phyloP scores from a whole-genome alignment of 2,113 vertebrate genomes.

The Columba janthina region DNA sequence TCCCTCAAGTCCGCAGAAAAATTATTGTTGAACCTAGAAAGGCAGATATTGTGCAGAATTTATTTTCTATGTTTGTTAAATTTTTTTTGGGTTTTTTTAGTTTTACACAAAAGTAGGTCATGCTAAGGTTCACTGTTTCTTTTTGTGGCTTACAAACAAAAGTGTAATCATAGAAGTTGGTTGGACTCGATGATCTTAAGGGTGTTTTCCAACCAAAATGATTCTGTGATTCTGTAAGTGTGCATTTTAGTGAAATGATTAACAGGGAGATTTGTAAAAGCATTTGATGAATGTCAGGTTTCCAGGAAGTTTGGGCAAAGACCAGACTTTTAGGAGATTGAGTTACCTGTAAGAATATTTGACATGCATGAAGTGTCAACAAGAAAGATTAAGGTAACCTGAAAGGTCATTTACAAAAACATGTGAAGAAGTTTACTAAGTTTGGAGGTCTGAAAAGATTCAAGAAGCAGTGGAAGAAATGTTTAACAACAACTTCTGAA shows the following conservation, averaged over 20 bases:
- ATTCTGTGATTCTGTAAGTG: neutral
- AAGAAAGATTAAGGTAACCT: neutral
- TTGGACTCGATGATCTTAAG: too few species aligned
- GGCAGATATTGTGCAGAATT: neutral
- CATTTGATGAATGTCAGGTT: neutral
- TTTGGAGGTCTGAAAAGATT: neutral
- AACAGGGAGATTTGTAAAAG: neutral
- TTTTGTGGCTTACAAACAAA: neutral
- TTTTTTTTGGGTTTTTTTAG: neutral
- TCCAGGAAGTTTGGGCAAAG: neutral
- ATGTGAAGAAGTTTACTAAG: neutral
- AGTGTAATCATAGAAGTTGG: neutral
- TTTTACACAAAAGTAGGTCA: conserved; percentile 6
- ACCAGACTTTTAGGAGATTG: neutral
- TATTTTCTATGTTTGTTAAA: neutral
- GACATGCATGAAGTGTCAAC: neutral
- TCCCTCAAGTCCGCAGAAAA: neutral
- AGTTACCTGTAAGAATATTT: neutral
- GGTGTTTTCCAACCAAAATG: too few species aligned
- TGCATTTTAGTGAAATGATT: neutral
- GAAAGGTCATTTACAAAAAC: neutral
- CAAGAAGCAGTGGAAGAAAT: neutral
- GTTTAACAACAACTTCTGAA: neutral
- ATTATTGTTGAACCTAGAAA: neutral
- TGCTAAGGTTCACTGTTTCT: neutral